These are phyloP conservation scores for Pseudococcus longispinus DNA, from an alignment of 2,888 invertebrate genomes.

Conservation along the genomic window DNA sequence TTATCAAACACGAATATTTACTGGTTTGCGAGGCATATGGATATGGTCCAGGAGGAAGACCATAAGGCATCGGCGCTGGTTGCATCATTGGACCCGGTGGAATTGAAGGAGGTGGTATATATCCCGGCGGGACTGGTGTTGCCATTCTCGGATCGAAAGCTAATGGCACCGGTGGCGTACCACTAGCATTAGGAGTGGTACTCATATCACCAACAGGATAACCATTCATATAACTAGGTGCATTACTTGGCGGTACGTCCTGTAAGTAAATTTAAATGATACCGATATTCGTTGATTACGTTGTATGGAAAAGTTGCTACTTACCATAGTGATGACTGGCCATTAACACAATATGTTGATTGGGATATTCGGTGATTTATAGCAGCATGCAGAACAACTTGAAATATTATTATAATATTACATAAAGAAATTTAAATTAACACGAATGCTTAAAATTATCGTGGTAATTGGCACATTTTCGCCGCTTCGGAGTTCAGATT, in stretches of 20 bases:
- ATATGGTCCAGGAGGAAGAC: conserved; percentile 51
- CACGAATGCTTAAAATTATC: neutral
- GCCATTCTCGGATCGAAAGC: conserved; percentile 49
- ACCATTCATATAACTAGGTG: conserved; percentile 35
- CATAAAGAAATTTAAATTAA: neutral
- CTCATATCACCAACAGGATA: conserved; percentile 42
- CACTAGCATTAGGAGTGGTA: neutral
- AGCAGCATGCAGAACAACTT: neutral
- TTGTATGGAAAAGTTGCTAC: neutral
- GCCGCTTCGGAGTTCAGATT: neutral
- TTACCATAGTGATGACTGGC: neutral
- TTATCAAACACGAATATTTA: neutral
- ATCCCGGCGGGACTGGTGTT: conserved; percentile 49
- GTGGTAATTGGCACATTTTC: neutral
- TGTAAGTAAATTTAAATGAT: neutral
- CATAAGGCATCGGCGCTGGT: conserved; percentile 48
- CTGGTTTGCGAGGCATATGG: conserved; percentile 49
- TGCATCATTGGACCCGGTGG: conserved; percentile 48
- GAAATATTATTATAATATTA: neutral
- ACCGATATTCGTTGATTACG: neutral
- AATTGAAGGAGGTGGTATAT: conserved; percentile 50
- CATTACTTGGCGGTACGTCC: conserved; percentile 27
- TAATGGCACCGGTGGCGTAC: conserved; percentile 40
- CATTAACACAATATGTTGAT: conserved; percentile 2
- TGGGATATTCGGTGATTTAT: neutral